These are phyloP conservation scores for Sinotaia quadrata DNA, from an alignment of 2,888 invertebrate genomes.

Conservation along the genomic window DNA sequence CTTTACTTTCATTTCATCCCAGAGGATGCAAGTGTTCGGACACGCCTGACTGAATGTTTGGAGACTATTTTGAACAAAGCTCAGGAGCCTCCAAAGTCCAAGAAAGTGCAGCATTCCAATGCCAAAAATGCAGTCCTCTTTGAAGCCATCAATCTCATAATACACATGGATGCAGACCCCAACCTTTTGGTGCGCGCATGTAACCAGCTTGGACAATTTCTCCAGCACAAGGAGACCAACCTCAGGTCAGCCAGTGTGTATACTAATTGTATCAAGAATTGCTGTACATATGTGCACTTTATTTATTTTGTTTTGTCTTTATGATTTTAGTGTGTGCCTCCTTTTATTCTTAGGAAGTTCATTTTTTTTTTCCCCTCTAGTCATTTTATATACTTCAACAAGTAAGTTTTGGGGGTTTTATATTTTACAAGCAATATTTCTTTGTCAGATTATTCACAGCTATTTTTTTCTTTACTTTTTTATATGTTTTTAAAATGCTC, in stretches of 20 bases:
- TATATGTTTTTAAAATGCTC: not conserved
- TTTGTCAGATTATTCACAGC: not conserved
- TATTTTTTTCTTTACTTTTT: not conserved
- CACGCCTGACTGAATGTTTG: slow-evolving; percentile 95
- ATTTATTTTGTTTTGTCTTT: no score
- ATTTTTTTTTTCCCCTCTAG: no score
- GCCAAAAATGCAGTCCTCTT: slow-evolving; percentile 99
- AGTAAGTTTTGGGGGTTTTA: not conserved
- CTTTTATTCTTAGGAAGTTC: no score
- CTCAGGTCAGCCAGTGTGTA: slow-evolving; percentile 83
- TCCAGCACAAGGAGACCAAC: slow-evolving; percentile 94
- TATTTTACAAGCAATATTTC: not conserved
- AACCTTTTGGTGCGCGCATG: slow-evolving; percentile 97
- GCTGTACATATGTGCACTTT: no score
- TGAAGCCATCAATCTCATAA: slow-evolving; percentile 99
- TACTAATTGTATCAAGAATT: no score
- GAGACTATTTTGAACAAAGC: slow-evolving; percentile 99
- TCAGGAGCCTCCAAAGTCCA: slow-evolving; percentile 96
- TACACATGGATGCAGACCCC: slow-evolving; percentile 98
- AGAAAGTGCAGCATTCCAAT: slow-evolving; percentile 99
- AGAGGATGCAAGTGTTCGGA: slow-evolving; percentile 93
- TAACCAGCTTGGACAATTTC: slow-evolving; percentile 98
- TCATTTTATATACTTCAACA: not conserved
- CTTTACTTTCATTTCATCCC: slow-evolving; percentile 30
- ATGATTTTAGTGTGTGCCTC: no score